These are phyloP conservation scores for Phaetusa simplex DNA, from an alignment of 2,113 vertebrate genomes.

Conservation along the genomic window DNA sequence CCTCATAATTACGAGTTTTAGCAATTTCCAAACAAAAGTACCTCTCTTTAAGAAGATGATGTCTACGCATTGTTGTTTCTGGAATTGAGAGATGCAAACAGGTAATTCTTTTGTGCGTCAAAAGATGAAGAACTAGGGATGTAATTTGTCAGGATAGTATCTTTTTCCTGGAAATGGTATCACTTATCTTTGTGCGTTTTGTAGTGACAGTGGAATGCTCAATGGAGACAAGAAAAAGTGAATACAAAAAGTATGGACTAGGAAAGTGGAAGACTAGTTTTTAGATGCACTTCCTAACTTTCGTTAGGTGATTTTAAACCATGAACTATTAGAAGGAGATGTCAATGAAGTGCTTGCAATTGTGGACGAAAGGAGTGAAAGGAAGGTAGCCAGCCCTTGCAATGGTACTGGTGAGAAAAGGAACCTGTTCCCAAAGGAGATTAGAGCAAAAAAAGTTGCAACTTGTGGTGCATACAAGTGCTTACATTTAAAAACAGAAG, in stretches of 20 bases:
- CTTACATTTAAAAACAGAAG: not conserved
- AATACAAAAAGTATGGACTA: not conserved
- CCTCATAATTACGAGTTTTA: not conserved
- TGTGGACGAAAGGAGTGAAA: not conserved
- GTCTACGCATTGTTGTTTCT: not conserved
- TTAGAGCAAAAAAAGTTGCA: not conserved
- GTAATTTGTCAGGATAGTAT: not conserved
- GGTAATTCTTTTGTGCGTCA: not conserved
- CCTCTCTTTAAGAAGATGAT: not conserved
- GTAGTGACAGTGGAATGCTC: not conserved
- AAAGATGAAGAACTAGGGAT: not conserved
- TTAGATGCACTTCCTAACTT: not conserved
- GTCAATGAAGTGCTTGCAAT: not conserved
- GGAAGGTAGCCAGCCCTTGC: not conserved
- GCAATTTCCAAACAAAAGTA: not conserved
- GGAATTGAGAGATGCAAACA: not conserved
- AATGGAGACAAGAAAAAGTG: not conserved
- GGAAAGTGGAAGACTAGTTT: not conserved
- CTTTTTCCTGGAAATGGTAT: not conserved
- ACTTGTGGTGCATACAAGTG: not conserved
- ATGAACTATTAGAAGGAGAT: not conserved
- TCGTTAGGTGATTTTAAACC: not conserved
- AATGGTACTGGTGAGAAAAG: not conserved
- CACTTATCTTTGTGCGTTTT: not conserved
- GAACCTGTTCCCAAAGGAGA: not conserved